A percentile compares a stretch with the other conserved stretches of the same genome.
phyloP scores from a whole-genome alignment of 2,888 invertebrate species.

The Hyposoter dolosus region DNA sequence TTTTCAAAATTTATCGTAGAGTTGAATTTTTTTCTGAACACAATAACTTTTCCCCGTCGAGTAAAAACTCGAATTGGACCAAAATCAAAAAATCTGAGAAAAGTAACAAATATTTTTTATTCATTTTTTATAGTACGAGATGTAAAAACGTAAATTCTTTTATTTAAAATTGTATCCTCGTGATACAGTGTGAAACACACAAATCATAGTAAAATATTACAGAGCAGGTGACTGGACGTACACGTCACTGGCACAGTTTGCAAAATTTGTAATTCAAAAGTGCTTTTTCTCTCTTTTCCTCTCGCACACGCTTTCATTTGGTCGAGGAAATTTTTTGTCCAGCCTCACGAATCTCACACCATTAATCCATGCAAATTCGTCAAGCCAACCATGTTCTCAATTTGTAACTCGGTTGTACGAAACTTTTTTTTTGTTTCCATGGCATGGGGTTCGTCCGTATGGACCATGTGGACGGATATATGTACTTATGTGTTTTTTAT shows the following conservation, averaged over 20 bases:
- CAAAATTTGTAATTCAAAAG: constrained; percentile 60
- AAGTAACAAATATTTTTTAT: not conserved
- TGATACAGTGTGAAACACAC: not conserved
- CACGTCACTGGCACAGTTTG: constrained; percentile 46
- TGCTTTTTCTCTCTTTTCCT: not conserved
- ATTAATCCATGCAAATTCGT: constrained; percentile 63
- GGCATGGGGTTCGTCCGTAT: not conserved
- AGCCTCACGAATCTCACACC: constrained; percentile 50
- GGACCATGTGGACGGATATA: not conserved
- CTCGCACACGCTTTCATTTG: not conserved
- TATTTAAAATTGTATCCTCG: constrained; percentile 9
- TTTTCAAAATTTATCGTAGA: no score
- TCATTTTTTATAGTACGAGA: not conserved
- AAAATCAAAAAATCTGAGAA: not conserved
- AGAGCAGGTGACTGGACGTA: not conserved
- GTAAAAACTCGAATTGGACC: not conserved
- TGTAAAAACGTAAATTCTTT: not conserved
- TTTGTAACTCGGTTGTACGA: constrained; percentile 58
- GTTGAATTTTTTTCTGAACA: not conserved
- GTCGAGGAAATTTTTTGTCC: constrained; percentile 55
- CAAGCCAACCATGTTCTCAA: constrained; percentile 47
- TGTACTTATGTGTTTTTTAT: not conserved
- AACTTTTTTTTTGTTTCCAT: constrained; percentile 17
- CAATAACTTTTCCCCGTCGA: not conserved
- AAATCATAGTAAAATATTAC: constrained; percentile 12